Evolutionary conservation across 2,888 invertebrate species (phyloP).

Genomic region (Plagodis pulveraria): DNA sequence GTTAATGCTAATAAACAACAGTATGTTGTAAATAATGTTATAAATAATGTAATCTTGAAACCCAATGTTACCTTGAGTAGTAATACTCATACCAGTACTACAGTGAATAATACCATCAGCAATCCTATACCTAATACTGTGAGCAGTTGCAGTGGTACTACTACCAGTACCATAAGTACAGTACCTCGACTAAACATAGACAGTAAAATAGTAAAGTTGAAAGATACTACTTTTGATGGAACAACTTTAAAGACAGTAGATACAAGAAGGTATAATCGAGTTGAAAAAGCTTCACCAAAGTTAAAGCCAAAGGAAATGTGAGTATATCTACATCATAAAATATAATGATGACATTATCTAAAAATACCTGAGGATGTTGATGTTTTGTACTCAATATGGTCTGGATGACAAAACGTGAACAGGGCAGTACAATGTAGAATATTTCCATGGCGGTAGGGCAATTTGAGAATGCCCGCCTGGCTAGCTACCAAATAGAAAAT

Average conservation of each 20-base stretch:
- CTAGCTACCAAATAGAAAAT: too few species aligned
- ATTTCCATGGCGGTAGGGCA: too few species aligned
- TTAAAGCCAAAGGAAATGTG: constrained; percentile 75
- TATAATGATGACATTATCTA: too few species aligned
- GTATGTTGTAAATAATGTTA: constrained; percentile 37
- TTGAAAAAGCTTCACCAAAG: constrained; percentile 70
- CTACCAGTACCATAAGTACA: constrained; percentile 46
- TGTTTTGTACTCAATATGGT: too few species aligned
- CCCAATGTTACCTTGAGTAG: constrained; percentile 52
- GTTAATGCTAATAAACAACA: constrained; percentile 54
- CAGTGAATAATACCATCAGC: constrained; percentile 14
- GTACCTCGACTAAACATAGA: constrained; percentile 67
- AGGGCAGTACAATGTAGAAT: too few species aligned
- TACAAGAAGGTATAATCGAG: constrained; percentile 38
- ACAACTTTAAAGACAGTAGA: constrained; percentile 45
- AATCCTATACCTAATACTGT: constrained; percentile 11
- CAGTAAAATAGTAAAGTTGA: constrained; percentile 72
- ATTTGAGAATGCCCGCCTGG: too few species aligned
- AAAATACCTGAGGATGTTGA: too few species aligned
- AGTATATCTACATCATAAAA: constrained; percentile 39
- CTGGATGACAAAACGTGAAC: too few species aligned
- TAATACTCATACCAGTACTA: constrained; percentile 30
- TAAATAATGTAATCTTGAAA: constrained; percentile 60
- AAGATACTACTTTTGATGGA: constrained; percentile 56
- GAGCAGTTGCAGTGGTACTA: constrained; percentile 11